Base-by-base conservation (phyloP, 1,140 invertebrate species). In the Diabrotica undecimpunctata region DNA sequence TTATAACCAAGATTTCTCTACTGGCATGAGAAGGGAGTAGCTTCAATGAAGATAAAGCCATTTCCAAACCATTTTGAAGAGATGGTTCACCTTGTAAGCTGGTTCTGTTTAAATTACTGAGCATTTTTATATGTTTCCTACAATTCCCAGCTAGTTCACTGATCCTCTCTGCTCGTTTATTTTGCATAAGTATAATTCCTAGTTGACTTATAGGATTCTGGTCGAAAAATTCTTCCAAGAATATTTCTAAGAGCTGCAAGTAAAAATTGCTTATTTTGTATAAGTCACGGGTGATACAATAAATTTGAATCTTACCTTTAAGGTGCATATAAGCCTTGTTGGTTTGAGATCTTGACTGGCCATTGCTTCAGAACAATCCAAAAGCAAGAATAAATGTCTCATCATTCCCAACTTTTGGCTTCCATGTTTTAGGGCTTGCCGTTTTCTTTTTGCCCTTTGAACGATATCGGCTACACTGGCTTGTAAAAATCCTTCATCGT, bases 181-280 rank as follows among this genome's bases (percentile, higher is more conserved):
- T 97, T 73, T 90, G 90, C 62, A 96, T 93, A 10, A 89, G 81
- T 70, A 99, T 92, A 55, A 99, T 83, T 14, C 96, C 97, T 53
- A 99, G 80, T 80, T 99, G 97, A 79, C 95, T 96, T 57, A 99
- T 95, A 50, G 97, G 97, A 83, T 99, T 99, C 81, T 98, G 94
- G 80, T 99, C 96, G 81, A 99, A 97, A 78, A 93, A 99, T 81
- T 98, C 95, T 71, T 96, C 92, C 61, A 99, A 88, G 79, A 98
- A 99, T 68, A 88, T 87, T 82, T 98, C 93, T 58, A 98, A 77
- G 35, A 97, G 81, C 93, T 97, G 76, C 67, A 83, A n/a, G n/a
- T n/a, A n/a, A 82, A 52, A 46, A 10, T 8, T 10, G 41, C 6
- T 25, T 25, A 25, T 25, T 2, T 25, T 25, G 25, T 25, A 25